Base-by-base conservation (phyloP, 2,888 invertebrate species). In the Trachelus troglodyta region DNA sequence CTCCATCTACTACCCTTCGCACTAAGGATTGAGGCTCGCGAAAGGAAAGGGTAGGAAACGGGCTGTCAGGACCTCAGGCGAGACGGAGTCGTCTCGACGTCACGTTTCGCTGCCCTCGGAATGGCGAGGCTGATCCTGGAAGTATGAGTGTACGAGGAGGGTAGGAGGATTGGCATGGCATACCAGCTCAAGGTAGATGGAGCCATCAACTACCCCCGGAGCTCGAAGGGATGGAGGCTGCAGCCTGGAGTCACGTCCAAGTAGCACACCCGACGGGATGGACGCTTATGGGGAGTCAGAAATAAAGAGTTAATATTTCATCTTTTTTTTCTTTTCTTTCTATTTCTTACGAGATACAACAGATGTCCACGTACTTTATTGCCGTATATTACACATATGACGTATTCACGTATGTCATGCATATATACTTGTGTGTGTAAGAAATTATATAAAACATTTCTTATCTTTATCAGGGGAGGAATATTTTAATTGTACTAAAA, bases 211-310 rank as follows among this genome's bases (percentile, higher is more conserved):
- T 78, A 78, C 75, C 78, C 75, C 73, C 68, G 75, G 73, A 75
- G 75, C 71, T 73, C 31, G 69, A 37, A 74, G 35, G 74, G 74
- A 34, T n/a, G 74, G 74, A 78, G 73, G 69, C 75, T 78, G 71
- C 56, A 78, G 71, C 75, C 35, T 30, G 30, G 73, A 78, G 78
- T 78, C 78, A 78, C 78, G 78, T 78, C 78, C 78, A 35, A 73
- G 78, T 71, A 78, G 69, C 78, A 78, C 77, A 69, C 78, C 78
- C 78, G 73, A 75, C 69, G 78, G 78, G 78, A 76, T 75, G 75
- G 78, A 78, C 78, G 73, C 75, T 78, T 78, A 78, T 78, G 78
- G 78, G 78, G 78, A 78, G 78, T 75, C 75, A 78, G 78, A 78
- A 78, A 78, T 78, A 78, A 78, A 78, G 78, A 78, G 78, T 78